phyloP scores from a whole-genome alignment of 1,140 invertebrate genomes.

The Platyura marginata region DNA sequence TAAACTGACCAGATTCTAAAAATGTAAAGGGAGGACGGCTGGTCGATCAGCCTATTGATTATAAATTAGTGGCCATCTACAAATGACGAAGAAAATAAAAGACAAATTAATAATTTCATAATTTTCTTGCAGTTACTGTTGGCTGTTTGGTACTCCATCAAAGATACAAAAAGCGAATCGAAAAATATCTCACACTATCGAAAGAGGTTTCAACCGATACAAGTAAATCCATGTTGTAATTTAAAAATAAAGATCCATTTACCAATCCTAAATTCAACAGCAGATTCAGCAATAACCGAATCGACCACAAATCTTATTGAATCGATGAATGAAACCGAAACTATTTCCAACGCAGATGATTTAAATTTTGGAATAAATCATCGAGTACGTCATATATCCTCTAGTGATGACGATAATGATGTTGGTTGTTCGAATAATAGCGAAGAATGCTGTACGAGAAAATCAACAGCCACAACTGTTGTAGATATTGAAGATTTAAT shows the following conservation, averaged over 20 bases:
- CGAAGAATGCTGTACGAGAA: background rate
- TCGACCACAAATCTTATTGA: constrained; percentile 19
- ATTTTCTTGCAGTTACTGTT: constrained; percentile 37
- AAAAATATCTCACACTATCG: constrained; percentile 27
- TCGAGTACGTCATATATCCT: background rate
- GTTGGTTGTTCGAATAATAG: background rate
- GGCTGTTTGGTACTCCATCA: constrained; percentile 59
- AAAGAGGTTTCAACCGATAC: constrained; percentile 20
- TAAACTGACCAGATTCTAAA: no score
- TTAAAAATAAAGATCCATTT: background rate
- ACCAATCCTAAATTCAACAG: constrained; percentile 5
- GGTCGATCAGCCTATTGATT: no score
- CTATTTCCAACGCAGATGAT: background rate
- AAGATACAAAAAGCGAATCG: constrained; percentile 35
- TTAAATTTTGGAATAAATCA: constrained; percentile 1
- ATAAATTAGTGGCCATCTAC: no score
- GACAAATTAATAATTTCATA: no score
- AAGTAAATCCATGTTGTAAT: constrained; percentile 8
- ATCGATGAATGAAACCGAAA: background rate
- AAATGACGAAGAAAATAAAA: no score
- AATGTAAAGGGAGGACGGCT: no score
- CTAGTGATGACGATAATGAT: background rate
- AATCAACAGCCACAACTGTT: constrained; percentile 14
- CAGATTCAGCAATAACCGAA: constrained; percentile 15
- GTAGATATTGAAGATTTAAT: constrained; percentile 57